Base-by-base conservation (phyloP, 2,888 invertebrate species). In the Dorcus parallelipipedus region DNA sequence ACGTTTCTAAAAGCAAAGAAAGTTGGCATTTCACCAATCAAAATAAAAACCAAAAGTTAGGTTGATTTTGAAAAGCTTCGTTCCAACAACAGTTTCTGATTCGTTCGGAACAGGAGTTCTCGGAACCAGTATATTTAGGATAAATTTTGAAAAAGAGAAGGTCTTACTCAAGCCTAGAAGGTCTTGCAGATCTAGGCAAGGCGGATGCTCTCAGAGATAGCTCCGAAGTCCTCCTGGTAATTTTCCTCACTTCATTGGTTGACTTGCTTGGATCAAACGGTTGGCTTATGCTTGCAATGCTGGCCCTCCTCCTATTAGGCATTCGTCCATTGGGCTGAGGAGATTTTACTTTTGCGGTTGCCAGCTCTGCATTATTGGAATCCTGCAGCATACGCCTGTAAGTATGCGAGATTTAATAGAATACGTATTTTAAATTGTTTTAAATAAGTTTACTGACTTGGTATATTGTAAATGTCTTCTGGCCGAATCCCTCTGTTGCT, bases 391-490 rank as follows among this genome's bases (percentile, higher is more conserved):
- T 73, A 58, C 71, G 66, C 61, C 77, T 77, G 50, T 14, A 14
- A 14, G 14, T 54, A 73, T 71, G 56, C 23, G 8, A 9, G 20
- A 20, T 20, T 20, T 20, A 20, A 20, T 20, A 33, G 14, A 14
- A 38, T 23, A 33, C 3, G 26, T 26, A 26, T 17, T 20, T 20
- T 20, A 20, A 38, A 48, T 26, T 9, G 14, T 52, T 50, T 50
- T 9, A 39, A 42, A 43, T 41, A 14, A 56, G 33, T 45, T 40
- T 47, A 69, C 73, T 71, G 70, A 80, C 82, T 81, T 83, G 39
- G 84, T 82, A 64, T 83, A 84, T 66, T 82, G 82, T 33, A 85
- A 76, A 67, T 85, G 84, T 51, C 78, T 73, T 64, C 81, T 81
- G 53, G 83, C 81, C 49, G 80, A 81, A 65, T 84, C 83, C 61